phyloP scores from a whole-genome alignment of 2,888 invertebrate species.

The Girardia tigrina region DNA sequence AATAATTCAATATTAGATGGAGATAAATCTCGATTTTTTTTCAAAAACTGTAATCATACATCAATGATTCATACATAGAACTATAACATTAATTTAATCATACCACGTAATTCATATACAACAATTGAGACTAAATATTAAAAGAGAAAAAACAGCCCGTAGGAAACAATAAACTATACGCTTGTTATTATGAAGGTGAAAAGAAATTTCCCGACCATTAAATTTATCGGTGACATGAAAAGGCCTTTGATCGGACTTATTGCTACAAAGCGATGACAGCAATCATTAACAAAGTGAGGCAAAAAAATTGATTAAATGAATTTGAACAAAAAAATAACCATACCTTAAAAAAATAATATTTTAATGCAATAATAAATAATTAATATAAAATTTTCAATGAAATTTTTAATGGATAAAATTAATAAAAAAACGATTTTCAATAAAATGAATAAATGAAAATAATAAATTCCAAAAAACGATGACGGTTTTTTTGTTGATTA shows the following conservation, averaged over 20 bases:
- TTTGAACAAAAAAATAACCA: slow-evolving; percentile 14
- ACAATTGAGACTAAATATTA: not conserved
- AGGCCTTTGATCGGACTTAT: slow-evolving; percentile 12
- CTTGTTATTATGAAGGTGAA: not conserved
- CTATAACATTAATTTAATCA: not conserved
- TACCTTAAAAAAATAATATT: slow-evolving; percentile 10
- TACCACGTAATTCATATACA: not conserved
- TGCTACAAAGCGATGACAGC: slow-evolving; percentile 23
- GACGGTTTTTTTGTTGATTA: too few relatives aligned
- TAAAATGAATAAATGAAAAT: slow-evolving; percentile 2
- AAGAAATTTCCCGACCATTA: slow-evolving; percentile 23
- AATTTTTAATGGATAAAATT: not conserved
- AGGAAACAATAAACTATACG: slow-evolving; percentile 23
- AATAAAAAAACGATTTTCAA: too few relatives aligned
- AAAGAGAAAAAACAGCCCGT: not conserved
- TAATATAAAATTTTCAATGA: too few relatives aligned
- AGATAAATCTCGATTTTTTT: too few relatives aligned
- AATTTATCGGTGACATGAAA: slow-evolving; percentile 17
- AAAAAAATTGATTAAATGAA: not conserved
- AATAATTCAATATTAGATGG: too few relatives aligned
- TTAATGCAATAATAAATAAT: not conserved
- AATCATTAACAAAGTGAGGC: slow-evolving; percentile 3
- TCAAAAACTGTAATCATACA: too few relatives aligned
- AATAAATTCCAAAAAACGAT: too few relatives aligned
- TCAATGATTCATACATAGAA: not conserved